phyloP scores from a whole-genome alignment of 2,888 invertebrate genomes.

The Drosophila diplacantha region DNA sequence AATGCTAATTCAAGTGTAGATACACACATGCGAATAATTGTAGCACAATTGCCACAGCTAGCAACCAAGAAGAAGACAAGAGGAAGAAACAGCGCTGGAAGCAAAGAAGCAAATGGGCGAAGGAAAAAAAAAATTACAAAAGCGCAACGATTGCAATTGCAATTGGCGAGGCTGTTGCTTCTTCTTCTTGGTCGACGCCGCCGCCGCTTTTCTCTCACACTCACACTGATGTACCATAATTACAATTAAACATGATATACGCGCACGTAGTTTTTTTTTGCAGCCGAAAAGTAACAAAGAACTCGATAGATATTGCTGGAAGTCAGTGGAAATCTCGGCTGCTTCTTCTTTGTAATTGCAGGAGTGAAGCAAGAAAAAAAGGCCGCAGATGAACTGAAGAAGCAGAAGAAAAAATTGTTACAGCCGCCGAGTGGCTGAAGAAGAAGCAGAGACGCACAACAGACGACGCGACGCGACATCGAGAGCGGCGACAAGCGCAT shows the following conservation, averaged over 20 bases:
- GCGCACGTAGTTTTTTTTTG: slow-evolving; percentile 19
- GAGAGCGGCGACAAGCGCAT: slow-evolving; percentile 57
- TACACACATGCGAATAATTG: slow-evolving; percentile 69
- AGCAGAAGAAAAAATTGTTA: slow-evolving; percentile 52
- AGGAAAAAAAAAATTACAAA: slow-evolving; percentile 58
- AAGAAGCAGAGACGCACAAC: slow-evolving; percentile 63
- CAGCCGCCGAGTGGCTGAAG: slow-evolving; percentile 62
- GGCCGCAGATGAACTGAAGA: slow-evolving; percentile 48
- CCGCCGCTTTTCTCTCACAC: slow-evolving; percentile 24
- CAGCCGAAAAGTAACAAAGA: slow-evolving; percentile 61
- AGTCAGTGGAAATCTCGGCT: slow-evolving; percentile 36
- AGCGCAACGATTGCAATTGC: slow-evolving; percentile 60
- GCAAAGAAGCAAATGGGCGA: slow-evolving; percentile 32
- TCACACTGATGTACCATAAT: slow-evolving; percentile 49
- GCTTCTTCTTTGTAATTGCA: slow-evolving; percentile 30
- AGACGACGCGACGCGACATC: slow-evolving; percentile 38
- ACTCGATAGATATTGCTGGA: slow-evolving; percentile 68
- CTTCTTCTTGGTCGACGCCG: slow-evolving; percentile 32
- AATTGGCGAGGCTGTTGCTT: slow-evolving; percentile 41
- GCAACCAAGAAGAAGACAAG: slow-evolving; percentile 15
- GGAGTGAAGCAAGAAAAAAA: slow-evolving; percentile 31
- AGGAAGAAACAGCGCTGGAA: slow-evolving; percentile 22
- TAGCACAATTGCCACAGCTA: slow-evolving; percentile 60
- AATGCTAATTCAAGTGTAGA: slow-evolving; percentile 68
- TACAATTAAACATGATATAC: slow-evolving; percentile 67